Conservation (phyloP, 1,140 invertebrate species). For the silkworm (Bombyx mori) region DNA sequence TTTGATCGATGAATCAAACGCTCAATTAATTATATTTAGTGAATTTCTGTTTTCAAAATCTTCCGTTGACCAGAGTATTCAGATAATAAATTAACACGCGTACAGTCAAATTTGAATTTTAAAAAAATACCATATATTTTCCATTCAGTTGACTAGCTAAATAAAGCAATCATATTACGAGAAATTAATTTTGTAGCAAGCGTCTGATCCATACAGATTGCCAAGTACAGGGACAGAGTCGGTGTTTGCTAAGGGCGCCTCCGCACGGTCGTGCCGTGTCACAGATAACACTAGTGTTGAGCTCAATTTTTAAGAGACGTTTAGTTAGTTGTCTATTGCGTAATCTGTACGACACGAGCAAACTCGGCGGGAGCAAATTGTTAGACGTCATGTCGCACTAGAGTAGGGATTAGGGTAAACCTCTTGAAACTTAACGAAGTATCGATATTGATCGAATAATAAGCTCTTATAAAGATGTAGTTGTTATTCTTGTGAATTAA, state of each 20-base stretch:
- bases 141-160: no score
- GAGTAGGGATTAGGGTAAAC: constrained; percentile 46
- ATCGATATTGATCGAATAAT: constrained; percentile 30
- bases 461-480: constrained; percentile 42
- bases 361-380: constrained; percentile 58
- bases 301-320: no score
- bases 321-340: not conserved
- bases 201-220: constrained; percentile 21
- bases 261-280: constrained; percentile 2
- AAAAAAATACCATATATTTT: no score
- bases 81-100: no score
- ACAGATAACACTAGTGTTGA: no score
- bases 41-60: not conserved
- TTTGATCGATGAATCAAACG: not conserved
- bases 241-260: constrained; percentile 26
- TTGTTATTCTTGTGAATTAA: constrained; percentile 44
- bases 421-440: constrained; percentile 47
- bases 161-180: no score
- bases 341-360: constrained; percentile 24
- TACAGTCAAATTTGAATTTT: no score
- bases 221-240: constrained; percentile 40
- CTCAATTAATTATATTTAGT: not conserved
- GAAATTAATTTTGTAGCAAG: constrained; percentile 11
- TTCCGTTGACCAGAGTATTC: no score
- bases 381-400: constrained; percentile 49